phyloP scores from a whole-genome alignment of 1,140 invertebrate species.

The Drosophila erecta region DNA sequence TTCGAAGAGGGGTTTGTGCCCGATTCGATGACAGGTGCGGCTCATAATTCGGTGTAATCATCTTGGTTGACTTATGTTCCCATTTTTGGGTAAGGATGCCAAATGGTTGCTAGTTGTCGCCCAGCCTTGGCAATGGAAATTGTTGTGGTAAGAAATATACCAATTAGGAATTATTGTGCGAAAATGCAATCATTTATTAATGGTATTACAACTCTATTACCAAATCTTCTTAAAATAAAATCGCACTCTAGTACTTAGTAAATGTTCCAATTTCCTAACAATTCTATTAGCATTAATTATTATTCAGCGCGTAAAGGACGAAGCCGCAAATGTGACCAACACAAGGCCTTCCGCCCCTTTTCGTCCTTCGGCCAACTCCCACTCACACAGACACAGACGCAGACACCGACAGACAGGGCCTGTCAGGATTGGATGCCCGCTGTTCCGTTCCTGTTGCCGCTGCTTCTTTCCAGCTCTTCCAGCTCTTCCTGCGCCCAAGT shows the following conservation, averaged over 20 bases:
- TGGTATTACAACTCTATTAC: no score
- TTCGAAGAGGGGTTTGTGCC: slow-evolving; percentile 15
- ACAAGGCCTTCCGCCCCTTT: slow-evolving; percentile 15
- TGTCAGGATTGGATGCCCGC: slow-evolving; percentile 59
- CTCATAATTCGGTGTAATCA: slow-evolving; percentile 47
- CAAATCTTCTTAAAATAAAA: neutral
- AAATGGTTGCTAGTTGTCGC: neutral
- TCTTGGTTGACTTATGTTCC: slow-evolving; percentile 21
- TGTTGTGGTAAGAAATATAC: neutral
- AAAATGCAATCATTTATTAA: no score
- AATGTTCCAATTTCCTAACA: slow-evolving; percentile 48
- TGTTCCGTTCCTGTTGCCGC: slow-evolving; percentile 48
- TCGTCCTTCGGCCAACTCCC: slow-evolving; percentile 13
- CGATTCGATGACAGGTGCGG: slow-evolving; percentile 61
- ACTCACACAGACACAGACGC: slow-evolving; percentile 17
- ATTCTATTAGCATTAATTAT: slow-evolving; percentile 81
- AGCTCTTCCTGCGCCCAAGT: slow-evolving; percentile 28
- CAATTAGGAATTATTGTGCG: neutral
- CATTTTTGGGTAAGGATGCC: neutral
- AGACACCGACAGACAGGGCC: slow-evolving; percentile 9
- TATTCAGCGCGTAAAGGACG: slow-evolving; percentile 59
- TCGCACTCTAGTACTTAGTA: neutral
- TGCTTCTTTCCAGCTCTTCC: slow-evolving; percentile 31
- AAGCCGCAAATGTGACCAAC: slow-evolving; percentile 67
- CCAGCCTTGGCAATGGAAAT: no score